A percentile compares a stretch with the other conserved stretches of the same genome.
phyloP scores from a whole-genome alignment of 2,888 invertebrate genomes.

The Lasioglossum calceatum region DNA sequence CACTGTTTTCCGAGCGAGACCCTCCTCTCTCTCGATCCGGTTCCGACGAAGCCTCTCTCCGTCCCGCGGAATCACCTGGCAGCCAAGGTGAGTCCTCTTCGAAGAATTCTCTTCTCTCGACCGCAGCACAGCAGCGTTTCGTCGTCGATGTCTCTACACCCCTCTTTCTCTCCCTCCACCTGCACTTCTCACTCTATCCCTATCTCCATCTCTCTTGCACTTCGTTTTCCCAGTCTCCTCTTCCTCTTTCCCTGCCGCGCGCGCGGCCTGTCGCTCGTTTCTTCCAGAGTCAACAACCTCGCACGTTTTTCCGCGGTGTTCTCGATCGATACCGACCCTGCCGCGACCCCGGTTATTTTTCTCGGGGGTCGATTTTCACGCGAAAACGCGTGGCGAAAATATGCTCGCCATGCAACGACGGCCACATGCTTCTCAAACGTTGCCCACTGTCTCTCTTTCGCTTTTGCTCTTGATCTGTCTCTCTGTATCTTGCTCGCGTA shows the following conservation, averaged over 20 bases:
- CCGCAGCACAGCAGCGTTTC: neutral
- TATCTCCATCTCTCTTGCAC: neutral
- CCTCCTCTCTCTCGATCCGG: slow-evolving; percentile 20
- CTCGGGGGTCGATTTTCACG: neutral
- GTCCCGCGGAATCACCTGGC: slow-evolving; percentile 15
- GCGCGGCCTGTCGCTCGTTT: neutral
- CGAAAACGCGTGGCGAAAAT: slow-evolving; percentile 19
- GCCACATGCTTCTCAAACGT: neutral
- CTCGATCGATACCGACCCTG: slow-evolving; percentile 6
- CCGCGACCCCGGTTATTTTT: slow-evolving; percentile 2
- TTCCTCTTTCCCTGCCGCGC: neutral
- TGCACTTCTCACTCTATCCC: neutral
- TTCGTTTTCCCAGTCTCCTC: neutral
- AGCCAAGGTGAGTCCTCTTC: slow-evolving; percentile 47
- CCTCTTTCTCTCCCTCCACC: neutral
- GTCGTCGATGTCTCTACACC: neutral
- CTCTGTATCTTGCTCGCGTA: slow-evolving; percentile 15
- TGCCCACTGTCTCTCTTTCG: too few relatives aligned
- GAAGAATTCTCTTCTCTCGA: neutral
- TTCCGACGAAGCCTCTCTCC: slow-evolving; percentile 11
- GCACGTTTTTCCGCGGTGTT: neutral
- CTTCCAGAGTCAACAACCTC: slow-evolving; percentile 1
- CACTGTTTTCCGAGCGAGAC: slow-evolving; percentile 50
- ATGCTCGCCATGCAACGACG: slow-evolving; percentile 2
- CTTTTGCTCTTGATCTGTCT: slow-evolving; percentile 5